phyloP scores from a whole-genome alignment of 2,888 invertebrate genomes.

The Campoplex nolae region DNA sequence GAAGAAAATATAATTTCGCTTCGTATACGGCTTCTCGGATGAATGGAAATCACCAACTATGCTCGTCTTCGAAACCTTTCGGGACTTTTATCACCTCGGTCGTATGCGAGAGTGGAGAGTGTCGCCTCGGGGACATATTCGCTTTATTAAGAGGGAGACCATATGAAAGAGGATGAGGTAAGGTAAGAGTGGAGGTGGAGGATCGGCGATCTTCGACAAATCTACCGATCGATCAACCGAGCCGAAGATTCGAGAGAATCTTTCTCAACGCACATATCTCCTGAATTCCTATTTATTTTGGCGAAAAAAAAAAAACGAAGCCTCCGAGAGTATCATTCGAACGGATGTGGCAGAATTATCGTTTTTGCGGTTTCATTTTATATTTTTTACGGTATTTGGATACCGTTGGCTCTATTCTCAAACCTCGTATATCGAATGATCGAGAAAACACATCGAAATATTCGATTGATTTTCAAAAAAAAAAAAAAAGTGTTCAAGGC shows the following conservation, averaged over 20 bases:
- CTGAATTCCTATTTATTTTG: not conserved
- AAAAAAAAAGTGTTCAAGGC: not conserved
- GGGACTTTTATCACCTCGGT: constrained; percentile 79
- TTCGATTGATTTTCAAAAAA: not conserved
- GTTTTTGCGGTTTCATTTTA: not conserved
- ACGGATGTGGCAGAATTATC: too few species aligned
- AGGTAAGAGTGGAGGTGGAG: constrained; percentile 45
- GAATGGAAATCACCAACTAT: constrained; percentile 76
- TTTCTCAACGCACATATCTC: not conserved
- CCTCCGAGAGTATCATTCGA: too few species aligned
- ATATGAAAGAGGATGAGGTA: constrained; percentile 60
- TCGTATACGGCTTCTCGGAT: constrained; percentile 68
- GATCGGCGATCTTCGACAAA: constrained; percentile 56
- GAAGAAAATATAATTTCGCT: constrained; percentile 10
- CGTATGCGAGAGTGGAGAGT: constrained; percentile 69
- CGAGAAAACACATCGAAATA: not conserved
- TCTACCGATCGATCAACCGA: constrained; percentile 48
- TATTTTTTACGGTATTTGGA: too few species aligned
- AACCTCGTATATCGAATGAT: not conserved
- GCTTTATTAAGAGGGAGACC: constrained; percentile 53
- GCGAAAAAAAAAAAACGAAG: too few species aligned
- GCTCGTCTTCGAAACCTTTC: constrained; percentile 66
- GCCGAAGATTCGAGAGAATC: constrained; percentile 51
- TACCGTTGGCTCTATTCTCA: not conserved
- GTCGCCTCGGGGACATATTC: constrained; percentile 58